Percentiles rank a stretch among this genome's conserved stretches.
Conservation (phyloP, 2,113 vertebrate genomes). For the Chaetorhynchus papuensis region DNA sequence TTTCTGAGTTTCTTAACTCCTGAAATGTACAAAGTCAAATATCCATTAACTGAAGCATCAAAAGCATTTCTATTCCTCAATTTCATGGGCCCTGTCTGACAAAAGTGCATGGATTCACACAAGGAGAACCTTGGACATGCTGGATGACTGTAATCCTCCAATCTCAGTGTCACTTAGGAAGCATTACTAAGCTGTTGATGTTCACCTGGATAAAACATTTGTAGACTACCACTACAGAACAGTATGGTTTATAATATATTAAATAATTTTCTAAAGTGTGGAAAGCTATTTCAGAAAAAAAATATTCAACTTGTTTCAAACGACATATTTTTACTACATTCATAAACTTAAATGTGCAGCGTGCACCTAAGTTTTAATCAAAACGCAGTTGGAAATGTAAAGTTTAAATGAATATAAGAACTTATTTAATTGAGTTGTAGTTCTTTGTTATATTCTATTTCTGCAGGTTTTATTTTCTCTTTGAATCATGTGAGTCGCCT, state of each 20-base stretch:
- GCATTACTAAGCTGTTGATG: background rate
- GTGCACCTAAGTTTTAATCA: background rate
- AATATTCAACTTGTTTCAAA: background rate
- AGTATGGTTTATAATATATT: background rate
- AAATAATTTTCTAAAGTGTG: background rate
- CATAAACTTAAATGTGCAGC: background rate
- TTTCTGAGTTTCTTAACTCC: background rate
- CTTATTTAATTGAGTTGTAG: background rate
- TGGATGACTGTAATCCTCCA: background rate
- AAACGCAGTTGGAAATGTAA: background rate
- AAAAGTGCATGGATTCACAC: background rate
- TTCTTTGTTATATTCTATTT: background rate
- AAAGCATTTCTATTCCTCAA: background rate
- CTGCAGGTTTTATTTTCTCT: background rate
- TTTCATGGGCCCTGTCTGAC: background rate
- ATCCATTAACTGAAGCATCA: background rate
- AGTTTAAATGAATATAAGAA: background rate
- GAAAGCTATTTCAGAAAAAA: background rate
- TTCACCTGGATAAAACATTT: background rate
- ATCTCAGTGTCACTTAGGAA: background rate
- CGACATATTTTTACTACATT: background rate
- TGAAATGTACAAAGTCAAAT: background rate
- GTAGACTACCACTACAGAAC: background rate
- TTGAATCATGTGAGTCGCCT: background rate
- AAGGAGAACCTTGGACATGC: background rate